Conservation (phyloP, 37 sponge, comb jelly and placozoan species). For the Chondrilla cf. caribensis region DNA sequence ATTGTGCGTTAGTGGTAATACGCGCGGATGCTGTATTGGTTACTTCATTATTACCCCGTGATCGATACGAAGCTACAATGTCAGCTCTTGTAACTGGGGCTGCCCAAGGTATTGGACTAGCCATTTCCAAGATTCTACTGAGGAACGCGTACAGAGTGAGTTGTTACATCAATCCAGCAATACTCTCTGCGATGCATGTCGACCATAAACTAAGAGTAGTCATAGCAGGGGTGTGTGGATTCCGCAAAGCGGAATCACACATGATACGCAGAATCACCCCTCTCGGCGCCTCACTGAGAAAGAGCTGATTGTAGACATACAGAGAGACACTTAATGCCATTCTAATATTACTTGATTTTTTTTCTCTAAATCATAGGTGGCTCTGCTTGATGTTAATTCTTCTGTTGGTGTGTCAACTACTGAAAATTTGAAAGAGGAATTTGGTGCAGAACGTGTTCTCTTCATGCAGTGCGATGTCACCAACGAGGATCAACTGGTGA, state of each 20-base stretch:
- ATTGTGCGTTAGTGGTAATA: too few relatives aligned
- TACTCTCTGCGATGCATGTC: background rate
- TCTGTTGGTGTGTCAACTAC: conserved; percentile 23
- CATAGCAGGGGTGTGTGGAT: too few relatives aligned
- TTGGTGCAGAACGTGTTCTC: conserved; percentile 19
- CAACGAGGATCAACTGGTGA: conserved; percentile 35
- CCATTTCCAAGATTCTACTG: conserved; percentile 43
- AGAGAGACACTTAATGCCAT: too few relatives aligned
- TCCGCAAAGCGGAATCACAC: too few relatives aligned
- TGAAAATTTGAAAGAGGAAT: conserved; percentile 34
- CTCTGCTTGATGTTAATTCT: conserved; percentile 47
- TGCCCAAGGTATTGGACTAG: conserved; percentile 76
- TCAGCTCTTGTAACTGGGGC: conserved; percentile 75
- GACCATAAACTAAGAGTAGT: background rate
- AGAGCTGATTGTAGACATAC: too few relatives aligned
- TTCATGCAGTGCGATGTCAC: conserved; percentile 58
- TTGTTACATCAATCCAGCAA: background rate
- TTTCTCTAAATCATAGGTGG: conserved; percentile 38
- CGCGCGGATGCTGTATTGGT: too few relatives aligned
- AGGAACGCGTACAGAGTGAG: conserved; percentile 57
- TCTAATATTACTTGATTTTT: too few relatives aligned
- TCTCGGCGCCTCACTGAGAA: too few relatives aligned
- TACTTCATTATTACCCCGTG: too few relatives aligned
- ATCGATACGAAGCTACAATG: too few relatives aligned
- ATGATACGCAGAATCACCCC: too few relatives aligned